These are phyloP conservation scores for Mystacides longicornis DNA, from an alignment of 2,888 invertebrate genomes.

Conservation along the genomic window DNA sequence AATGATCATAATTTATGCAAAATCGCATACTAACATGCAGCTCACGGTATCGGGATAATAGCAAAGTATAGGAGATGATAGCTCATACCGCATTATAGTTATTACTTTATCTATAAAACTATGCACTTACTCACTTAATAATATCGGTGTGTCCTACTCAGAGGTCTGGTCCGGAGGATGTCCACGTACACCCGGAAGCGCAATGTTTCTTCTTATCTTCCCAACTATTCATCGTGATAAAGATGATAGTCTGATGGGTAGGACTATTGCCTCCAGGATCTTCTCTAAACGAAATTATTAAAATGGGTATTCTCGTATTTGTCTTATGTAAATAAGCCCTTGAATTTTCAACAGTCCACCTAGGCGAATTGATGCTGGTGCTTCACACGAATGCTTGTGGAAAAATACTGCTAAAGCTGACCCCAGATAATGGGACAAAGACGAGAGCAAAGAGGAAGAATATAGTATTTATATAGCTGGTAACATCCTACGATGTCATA, in stretches of 20 bases:
- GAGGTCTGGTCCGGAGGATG: slow-evolving; percentile 8
- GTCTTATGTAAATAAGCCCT: too few species aligned
- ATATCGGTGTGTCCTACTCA: too few species aligned
- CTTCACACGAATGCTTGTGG: too few species aligned
- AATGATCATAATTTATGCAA: slow-evolving; percentile 23
- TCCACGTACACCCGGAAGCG: slow-evolving; percentile 21
- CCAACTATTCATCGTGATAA: background rate
- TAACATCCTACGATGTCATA: too few species aligned
- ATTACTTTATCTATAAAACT: background rate
- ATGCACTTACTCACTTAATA: background rate
- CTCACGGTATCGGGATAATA: slow-evolving; percentile 13
- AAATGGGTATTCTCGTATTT: background rate
- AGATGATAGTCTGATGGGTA: background rate
- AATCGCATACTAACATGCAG: slow-evolving; percentile 13
- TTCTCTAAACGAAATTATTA: background rate
- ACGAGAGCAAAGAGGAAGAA: too few species aligned
- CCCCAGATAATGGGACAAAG: too few species aligned
- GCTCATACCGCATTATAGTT: background rate
- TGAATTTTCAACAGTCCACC: too few species aligned
- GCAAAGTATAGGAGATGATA: background rate
- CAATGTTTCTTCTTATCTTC: slow-evolving; percentile 9
- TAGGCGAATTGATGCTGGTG: too few species aligned
- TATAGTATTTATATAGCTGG: too few species aligned
- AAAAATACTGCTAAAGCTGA: too few species aligned
- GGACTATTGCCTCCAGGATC: too few species aligned